Evolutionary conservation across 1,140 invertebrate genomes (phyloP).

Genomic region (Melanaphis sacchari): DNA sequence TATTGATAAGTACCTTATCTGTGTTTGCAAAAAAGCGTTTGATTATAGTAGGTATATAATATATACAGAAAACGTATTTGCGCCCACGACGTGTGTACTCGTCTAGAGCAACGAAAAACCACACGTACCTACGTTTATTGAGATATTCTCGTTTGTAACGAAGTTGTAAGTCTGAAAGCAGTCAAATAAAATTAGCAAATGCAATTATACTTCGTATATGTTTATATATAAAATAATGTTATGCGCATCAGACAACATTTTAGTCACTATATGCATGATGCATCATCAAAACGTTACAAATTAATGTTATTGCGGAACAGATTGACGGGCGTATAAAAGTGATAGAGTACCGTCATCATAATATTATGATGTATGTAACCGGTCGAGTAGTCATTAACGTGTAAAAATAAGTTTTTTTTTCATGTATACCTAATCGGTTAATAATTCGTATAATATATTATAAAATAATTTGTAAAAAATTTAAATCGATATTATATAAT

Average conservation of each 20-base stretch:
- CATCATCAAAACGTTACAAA: background rate
- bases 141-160: background rate
- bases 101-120: background rate
- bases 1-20: no score
- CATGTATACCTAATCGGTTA: background rate
- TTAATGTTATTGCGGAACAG: background rate
- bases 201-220: background rate
- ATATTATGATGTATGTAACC: conserved; percentile 15
- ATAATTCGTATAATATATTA: background rate
- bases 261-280: no score
- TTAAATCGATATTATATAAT: background rate
- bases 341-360: background rate
- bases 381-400: background rate
- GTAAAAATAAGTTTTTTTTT: background rate
- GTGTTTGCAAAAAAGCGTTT: background rate
- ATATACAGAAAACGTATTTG: background rate
- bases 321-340: background rate
- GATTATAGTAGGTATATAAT: background rate
- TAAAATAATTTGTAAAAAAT: background rate
- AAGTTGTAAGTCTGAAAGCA: conserved; percentile 4
- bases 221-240: background rate
- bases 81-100: background rate
- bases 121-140: background rate
- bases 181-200: conserved; percentile 7
- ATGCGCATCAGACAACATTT: background rate